These are phyloP conservation scores for Strigops habroptila DNA, from an alignment of 2,113 vertebrate species.

Conservation along the genomic window DNA sequence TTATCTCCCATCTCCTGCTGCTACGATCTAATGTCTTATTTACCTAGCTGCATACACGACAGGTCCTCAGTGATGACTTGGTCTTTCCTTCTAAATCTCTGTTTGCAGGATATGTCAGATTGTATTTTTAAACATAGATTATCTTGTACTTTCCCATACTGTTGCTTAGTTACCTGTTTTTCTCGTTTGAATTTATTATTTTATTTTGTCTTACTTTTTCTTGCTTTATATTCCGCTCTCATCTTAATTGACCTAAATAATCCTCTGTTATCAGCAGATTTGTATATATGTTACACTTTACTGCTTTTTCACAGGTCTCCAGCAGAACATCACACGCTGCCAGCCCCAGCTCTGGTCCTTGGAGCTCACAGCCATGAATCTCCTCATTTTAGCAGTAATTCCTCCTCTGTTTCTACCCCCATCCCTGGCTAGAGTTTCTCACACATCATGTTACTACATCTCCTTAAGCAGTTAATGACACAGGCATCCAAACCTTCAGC, in stretches of 20 bases:
- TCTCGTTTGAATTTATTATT: not conserved
- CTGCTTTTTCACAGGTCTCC: not conserved
- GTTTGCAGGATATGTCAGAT: not conserved
- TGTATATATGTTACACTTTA: not conserved
- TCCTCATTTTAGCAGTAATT: not conserved
- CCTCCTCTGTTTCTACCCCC: not conserved
- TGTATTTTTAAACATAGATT: not conserved
- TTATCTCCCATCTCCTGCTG: not conserved
- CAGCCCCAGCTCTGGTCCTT: not conserved
- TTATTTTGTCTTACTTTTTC: not conserved
- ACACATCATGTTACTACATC: accelerated
- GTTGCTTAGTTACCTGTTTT: conserved; percentile 51
- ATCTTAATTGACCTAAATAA: conserved; percentile 2
- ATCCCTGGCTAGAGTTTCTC: accelerated
- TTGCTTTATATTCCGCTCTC: not conserved
- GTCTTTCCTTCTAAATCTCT: not conserved
- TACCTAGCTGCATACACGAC: not conserved
- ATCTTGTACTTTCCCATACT: not conserved
- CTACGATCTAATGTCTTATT: not conserved
- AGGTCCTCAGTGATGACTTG: not conserved
- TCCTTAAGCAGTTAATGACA: not conserved
- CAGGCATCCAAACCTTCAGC: accelerated
- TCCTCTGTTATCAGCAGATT: not conserved
- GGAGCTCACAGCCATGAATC: not conserved
- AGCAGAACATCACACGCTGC: not conserved